phyloP scores from a whole-genome alignment of 2,888 invertebrate species.

The Plebejus argus region DNA sequence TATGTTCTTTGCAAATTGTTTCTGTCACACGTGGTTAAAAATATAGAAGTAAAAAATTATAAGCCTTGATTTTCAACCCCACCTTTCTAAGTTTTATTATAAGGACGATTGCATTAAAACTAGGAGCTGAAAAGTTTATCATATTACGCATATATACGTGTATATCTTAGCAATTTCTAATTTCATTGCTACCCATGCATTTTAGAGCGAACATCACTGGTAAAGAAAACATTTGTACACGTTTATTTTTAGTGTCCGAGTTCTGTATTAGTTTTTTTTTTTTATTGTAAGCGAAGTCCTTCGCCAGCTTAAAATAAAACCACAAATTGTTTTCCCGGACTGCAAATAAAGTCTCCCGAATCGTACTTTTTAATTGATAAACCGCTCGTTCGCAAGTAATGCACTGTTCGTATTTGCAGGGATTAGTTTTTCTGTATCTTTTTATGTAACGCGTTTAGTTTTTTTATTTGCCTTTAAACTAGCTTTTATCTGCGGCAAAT shows the following conservation, averaged over 20 bases:
- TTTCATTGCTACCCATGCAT: neutral
- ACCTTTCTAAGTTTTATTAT: neutral
- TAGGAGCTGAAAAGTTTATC: neutral
- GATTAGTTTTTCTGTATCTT: neutral
- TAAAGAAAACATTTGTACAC: neutral
- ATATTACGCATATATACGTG: neutral
- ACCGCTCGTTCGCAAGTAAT: conserved; percentile 26
- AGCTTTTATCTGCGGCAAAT: neutral
- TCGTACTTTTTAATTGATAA: conserved; percentile 27
- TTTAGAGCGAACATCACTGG: neutral
- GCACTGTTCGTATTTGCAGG: conserved; percentile 13
- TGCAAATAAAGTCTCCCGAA: conserved; percentile 25
- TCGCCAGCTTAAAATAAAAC: conserved; percentile 24
- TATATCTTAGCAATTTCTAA: neutral
- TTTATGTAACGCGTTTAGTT: conserved; percentile 17
- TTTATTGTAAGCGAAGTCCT: neutral
- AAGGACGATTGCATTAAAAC: no score
- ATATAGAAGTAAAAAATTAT: neutral
- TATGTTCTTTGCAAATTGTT: neutral
- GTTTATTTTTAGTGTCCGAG: conserved; percentile 12
- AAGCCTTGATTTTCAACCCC: neutral
- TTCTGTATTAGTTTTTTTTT: neutral
- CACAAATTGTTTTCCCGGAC: neutral
- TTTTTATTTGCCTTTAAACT: neutral
- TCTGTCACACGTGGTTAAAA: neutral